Evolutionary conservation across 2,888 invertebrate genomes (phyloP).

Genomic region (Pilophorus perplexus): DNA sequence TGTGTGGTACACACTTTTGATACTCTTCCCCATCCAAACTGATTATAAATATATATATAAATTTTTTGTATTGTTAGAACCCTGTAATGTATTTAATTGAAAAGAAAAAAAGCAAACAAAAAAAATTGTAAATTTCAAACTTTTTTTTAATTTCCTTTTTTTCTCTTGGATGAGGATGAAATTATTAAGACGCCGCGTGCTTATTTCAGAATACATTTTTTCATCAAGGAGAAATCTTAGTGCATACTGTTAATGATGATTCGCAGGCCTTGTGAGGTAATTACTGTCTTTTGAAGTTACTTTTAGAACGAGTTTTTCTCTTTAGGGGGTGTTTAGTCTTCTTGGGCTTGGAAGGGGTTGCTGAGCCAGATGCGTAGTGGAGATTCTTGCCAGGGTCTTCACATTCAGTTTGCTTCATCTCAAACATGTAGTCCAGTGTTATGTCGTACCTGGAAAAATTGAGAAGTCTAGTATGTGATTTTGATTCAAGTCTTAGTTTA

Average conservation of each 20-base stretch:
- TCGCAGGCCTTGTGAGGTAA: no score
- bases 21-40: constrained; percentile 44
- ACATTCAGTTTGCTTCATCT: constrained; percentile 73
- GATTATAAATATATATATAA: constrained; percentile 46
- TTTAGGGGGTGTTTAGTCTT: constrained; percentile 41
- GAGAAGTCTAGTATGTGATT: neutral
- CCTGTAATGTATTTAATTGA: constrained; percentile 49
- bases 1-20: constrained; percentile 45
- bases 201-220: no score
- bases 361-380: constrained; percentile 35
- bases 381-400: constrained; percentile 39
- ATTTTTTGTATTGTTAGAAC: constrained; percentile 47
- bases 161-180: neutral
- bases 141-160: neutral
- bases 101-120: constrained; percentile 45
- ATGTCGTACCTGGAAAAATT: constrained; percentile 63
- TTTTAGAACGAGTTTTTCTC: constrained; percentile 24
- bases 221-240: no score
- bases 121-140: constrained; percentile 40
- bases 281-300: constrained; percentile 23
- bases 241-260: no score
- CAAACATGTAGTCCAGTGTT: constrained; percentile 80
- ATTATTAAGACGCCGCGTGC: no score
- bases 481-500: no score
- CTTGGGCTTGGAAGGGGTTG: constrained; percentile 17